Evolutionary conservation across 2,113 vertebrate species (phyloP), one percentile per base, ranked within the genome.

Genomic region (Notothenia rossii): DNA sequence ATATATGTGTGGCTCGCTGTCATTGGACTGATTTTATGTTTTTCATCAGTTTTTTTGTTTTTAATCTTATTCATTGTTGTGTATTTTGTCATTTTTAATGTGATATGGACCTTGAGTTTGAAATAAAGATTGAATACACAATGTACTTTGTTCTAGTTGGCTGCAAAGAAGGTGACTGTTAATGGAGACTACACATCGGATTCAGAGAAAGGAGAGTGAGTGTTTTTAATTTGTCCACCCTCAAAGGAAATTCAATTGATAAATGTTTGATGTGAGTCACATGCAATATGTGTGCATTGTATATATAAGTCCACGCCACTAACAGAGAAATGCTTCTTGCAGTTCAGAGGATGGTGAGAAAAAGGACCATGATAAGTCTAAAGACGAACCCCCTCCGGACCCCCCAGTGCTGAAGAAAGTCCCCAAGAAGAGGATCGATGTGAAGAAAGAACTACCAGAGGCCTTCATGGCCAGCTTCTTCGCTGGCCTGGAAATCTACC

Each of bases 161-260:
- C 95, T 67, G 95, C 95, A 70, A 97, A 96, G 90, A 95, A 95
- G 75, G 96, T 89, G 63, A 88, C 91, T 51, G 68, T 84, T 72
- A 96, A 96, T 75, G 87, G 83, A 76, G 95, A 97, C 86, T 94
- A 92, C 87, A 98, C 95, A 91, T 89, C 93, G 9, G 97, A 97
- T 81, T 91, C 96, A 5, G 98, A 99, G 91, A 99, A 99, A 81
- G 96, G 96, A 20, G 98, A 99, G 98, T 99, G 92, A 98, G 98
- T 97, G 25, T 70, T 66, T 60, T 46, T 17, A 12, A 62, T 36
- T 51, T 53, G 4, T 75, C 46, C 14, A 72, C 72, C 20, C 40
- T 77, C 40, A 14, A 22, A 22, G 50, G n/a, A 66, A 50, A 22
- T 67, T 25, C 53, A 65, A 4, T 11, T 18, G 22, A 61, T 65